Conservation (phyloP, 2,888 invertebrate genomes). For the Andrena bucephala region DNA sequence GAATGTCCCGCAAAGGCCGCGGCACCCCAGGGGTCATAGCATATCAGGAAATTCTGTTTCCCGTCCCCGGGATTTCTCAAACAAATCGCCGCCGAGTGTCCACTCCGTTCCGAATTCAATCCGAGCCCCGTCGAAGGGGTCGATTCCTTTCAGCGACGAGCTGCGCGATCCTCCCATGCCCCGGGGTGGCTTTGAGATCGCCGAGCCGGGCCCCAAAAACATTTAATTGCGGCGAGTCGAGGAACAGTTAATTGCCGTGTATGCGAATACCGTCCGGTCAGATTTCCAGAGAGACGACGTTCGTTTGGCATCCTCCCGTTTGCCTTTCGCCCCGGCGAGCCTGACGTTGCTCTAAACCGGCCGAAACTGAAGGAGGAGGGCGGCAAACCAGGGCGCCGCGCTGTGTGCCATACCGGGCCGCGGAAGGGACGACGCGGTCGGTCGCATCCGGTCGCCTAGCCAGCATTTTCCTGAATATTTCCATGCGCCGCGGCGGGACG, state of each 20-base stretch:
- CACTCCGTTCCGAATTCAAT: slow-evolving; percentile 15
- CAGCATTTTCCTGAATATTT: background rate
- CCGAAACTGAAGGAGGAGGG: background rate
- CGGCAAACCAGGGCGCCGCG: slow-evolving; percentile 10
- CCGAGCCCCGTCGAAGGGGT: slow-evolving; percentile 1
- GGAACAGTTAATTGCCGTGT: slow-evolving; percentile 52
- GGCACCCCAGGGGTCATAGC: too few species aligned
- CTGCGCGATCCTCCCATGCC: background rate
- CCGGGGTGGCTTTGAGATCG: too few species aligned
- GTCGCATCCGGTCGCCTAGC: too few species aligned
- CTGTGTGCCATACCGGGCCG: background rate
- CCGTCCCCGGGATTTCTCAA: background rate
- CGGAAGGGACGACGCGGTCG: background rate
- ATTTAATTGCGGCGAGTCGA: slow-evolving; percentile 54
- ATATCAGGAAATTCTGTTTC: slow-evolving; percentile 2
- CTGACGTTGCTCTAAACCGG: background rate
- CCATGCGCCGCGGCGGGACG: too few species aligned
- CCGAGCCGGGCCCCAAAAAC: slow-evolving; percentile 38
- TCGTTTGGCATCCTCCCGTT: slow-evolving; percentile 40
- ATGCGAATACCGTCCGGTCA: slow-evolving; percentile 35
- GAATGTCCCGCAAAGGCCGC: too few species aligned
- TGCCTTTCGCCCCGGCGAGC: slow-evolving; percentile 35
- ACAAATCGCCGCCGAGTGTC: slow-evolving; percentile 16
- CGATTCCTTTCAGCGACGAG: slow-evolving; percentile 21
- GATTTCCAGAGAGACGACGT: slow-evolving; percentile 20